phyloP scores from a whole-genome alignment of 2,113 vertebrate genomes.

The Myrmecobius fasciatus region DNA sequence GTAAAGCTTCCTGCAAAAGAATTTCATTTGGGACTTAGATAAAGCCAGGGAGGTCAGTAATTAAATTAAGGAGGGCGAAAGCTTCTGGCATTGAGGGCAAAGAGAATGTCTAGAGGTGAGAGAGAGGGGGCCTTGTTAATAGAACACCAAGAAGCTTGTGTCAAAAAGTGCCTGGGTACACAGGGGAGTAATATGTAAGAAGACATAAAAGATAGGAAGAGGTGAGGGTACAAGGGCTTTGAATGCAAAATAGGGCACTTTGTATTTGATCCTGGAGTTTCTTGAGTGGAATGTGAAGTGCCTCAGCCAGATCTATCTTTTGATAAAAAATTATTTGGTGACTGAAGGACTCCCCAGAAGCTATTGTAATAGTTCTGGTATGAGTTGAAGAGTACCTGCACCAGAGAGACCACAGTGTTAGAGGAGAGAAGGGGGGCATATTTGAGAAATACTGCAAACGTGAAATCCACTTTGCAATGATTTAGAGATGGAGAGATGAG shows the following conservation, averaged over 20 bases:
- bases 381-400: background rate
- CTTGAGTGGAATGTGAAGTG: background rate
- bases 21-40: background rate
- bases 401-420: background rate
- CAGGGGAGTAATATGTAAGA: background rate
- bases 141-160: background rate
- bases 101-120: background rate
- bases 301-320: background rate
- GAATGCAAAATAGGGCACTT: background rate
- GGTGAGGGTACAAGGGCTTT: background rate
- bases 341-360: background rate
- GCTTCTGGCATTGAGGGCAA: background rate
- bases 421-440: background rate
- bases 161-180: background rate
- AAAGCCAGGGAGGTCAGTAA: background rate
- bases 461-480: background rate
- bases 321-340: background rate
- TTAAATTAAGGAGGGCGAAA: background rate
- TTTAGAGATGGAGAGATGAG: background rate
- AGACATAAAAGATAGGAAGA: background rate
- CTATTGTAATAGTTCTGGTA: too few species aligned
- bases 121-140: background rate
- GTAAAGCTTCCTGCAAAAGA: background rate
- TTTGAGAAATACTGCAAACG: background rate
- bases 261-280: background rate